Percentiles rank a stretch among this genome's conserved stretches.
These are phyloP conservation scores for Pipistrellus kuhlii DNA, from an alignment of 2,797 vertebrate species.

Conservation along the genomic window DNA sequence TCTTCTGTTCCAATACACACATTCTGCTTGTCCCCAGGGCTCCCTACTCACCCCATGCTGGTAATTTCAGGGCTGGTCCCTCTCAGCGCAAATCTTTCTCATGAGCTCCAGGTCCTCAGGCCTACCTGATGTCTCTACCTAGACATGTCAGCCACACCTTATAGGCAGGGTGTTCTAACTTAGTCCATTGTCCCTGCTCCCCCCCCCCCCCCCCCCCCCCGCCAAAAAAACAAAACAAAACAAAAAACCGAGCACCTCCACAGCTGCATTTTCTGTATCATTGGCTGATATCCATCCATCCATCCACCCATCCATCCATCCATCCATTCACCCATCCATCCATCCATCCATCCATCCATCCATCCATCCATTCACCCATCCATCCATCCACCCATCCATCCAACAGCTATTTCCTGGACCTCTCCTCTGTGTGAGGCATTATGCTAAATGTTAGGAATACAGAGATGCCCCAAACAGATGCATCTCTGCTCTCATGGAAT, in stretches of 20 bases:
- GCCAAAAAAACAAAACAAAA: too few species aligned
- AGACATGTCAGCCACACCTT: too few species aligned
- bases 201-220: fast-evolving
- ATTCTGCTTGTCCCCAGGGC: not conserved
- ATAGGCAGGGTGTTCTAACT: not conserved
- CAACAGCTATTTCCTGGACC: too few species aligned
- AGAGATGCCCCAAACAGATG: not conserved
- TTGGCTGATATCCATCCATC: not conserved
- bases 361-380: not conserved
- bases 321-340: not conserved
- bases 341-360: not conserved
- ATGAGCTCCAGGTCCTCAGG: not conserved
- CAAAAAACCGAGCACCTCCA: not conserved
- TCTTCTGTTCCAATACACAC: not conserved
- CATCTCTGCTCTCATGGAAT: not conserved
- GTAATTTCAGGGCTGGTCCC: not conserved
- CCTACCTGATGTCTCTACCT: not conserved
- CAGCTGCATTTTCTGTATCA: not conserved
- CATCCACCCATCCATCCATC: not conserved
- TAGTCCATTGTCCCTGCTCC: not conserved
- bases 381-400: not conserved
- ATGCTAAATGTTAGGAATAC: not conserved
- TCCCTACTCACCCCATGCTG: not conserved
- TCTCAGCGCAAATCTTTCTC: not conserved
- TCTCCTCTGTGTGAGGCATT: not conserved